A percentile compares a stretch with the other conserved stretches of the same genome.
These are phyloP conservation scores for Chrysemys picta DNA, from an alignment of 2,113 vertebrate genomes.

Conservation along the genomic window DNA sequence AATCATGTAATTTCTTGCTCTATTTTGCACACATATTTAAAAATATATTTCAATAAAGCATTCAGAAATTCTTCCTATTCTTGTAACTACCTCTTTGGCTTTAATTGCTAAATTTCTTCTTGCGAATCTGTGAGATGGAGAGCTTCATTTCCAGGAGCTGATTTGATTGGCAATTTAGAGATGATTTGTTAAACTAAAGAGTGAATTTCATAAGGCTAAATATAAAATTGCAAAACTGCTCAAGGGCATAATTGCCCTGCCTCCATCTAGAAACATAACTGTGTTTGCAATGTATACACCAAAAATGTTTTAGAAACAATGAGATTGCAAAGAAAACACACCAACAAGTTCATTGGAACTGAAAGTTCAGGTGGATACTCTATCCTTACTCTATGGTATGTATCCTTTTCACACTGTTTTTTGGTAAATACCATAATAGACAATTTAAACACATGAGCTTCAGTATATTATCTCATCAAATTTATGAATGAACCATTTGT, in stretches of 20 bases:
- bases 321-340: not conserved
- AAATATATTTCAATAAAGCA: not conserved
- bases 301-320: not conserved
- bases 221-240: conserved; percentile 49
- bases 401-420: not conserved
- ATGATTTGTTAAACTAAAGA: conserved; percentile 53
- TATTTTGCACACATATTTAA: not conserved
- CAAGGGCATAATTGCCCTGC: conserved; percentile 40
- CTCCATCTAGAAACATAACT: conserved; percentile 26
- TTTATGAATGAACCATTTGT: fast-evolving
- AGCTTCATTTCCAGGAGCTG: conserved; percentile 38
- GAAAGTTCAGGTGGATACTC: not conserved
- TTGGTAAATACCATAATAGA: not conserved
- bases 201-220: conserved; percentile 42
- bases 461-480: not conserved
- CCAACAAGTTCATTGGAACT: not conserved
- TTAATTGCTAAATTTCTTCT: conserved; percentile 60
- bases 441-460: not conserved
- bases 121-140: conserved; percentile 34
- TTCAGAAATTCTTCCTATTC: not conserved
- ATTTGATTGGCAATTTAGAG: conserved; percentile 60
- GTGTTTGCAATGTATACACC: not conserved
- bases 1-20: not conserved
- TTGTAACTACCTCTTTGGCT: conserved; percentile 20
- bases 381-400: not conserved